These are phyloP conservation scores for Chelon auratus DNA, from an alignment of 2,797 vertebrate genomes.

Conservation along the genomic window DNA sequence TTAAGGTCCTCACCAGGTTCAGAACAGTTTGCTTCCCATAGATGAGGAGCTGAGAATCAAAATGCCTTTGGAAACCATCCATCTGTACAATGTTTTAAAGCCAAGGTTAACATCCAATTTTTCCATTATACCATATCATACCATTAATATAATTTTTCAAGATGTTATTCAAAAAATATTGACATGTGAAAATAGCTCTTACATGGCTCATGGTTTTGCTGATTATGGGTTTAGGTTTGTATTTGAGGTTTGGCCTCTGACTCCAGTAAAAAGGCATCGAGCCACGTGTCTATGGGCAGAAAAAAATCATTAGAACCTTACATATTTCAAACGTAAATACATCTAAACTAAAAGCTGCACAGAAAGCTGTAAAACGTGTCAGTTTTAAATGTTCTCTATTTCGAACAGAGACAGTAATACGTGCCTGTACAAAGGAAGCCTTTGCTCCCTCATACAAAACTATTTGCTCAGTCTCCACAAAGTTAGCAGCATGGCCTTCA, in stretches of 20 bases:
- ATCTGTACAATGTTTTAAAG: conserved; percentile 80
- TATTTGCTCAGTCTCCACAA: conserved; percentile 97
- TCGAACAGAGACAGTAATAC: conserved; percentile 22
- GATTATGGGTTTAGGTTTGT: conserved; percentile 97
- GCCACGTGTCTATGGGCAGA: conserved; percentile 89
- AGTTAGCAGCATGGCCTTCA: conserved; percentile 98
- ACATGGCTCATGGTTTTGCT: conserved; percentile 95
- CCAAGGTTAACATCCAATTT: not conserved
- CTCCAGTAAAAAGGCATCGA: conserved; percentile 99
- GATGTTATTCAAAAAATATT: not conserved
- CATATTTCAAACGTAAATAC: not conserved
- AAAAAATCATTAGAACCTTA: not conserved
- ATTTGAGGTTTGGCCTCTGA: conserved; percentile 98
- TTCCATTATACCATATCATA: not conserved
- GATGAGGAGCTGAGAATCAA: conserved; percentile 96
- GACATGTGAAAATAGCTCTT: conserved; percentile 52
- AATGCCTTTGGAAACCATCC: conserved; percentile 98
- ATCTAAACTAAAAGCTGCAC: not conserved
- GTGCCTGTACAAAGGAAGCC: conserved; percentile 95
- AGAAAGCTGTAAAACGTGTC: not conserved
- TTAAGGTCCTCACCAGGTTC: conserved; percentile 89
- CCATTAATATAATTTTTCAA: not conserved
- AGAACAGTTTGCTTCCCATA: conserved; percentile 98
- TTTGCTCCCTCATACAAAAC: conserved; percentile 91
- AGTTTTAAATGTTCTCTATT: not conserved